These are phyloP conservation scores for Sweltsa coloradensis DNA, from an alignment of 1,140 invertebrate genomes.

Conservation along the genomic window DNA sequence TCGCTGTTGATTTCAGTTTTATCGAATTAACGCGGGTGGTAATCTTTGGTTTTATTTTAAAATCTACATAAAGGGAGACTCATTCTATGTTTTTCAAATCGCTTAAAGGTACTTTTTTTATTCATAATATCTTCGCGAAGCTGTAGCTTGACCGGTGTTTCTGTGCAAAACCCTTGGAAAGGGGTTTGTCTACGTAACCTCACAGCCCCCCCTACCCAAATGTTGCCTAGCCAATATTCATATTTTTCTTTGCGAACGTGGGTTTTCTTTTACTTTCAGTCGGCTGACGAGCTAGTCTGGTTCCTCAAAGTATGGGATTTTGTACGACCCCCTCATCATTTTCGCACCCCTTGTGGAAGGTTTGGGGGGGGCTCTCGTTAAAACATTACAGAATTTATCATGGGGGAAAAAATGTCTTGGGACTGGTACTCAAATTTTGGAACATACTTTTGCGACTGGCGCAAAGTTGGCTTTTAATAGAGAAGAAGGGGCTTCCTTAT, in stretches of 20 bases:
- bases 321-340: conserved; percentile 92
- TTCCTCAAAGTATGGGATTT: conserved; percentile 86
- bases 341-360: conserved; percentile 96
- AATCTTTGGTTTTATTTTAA: conserved; percentile 82
- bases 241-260: conserved; percentile 56
- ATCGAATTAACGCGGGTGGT: conserved; percentile 23
- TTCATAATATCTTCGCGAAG: no score
- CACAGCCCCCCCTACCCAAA: no score
- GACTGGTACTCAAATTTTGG: conserved; percentile 71
- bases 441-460: conserved; percentile 86
- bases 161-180: no score
- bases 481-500: conserved; percentile 90
- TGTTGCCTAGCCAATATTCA: no score
- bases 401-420: conserved; percentile 53
- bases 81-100: conserved; percentile 96
- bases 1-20: no score
- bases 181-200: no score
- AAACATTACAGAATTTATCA: conserved; percentile 95
- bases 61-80: conserved; percentile 88
- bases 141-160: no score
- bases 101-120: conserved; percentile 74
- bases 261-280: conserved; percentile 80
- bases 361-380: conserved; percentile 86
- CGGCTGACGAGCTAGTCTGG: conserved; percentile 85
- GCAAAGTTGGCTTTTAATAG: conserved; percentile 95